phyloP scores from a whole-genome alignment of 2,797 vertebrate species.

The Pangasius macronema region DNA sequence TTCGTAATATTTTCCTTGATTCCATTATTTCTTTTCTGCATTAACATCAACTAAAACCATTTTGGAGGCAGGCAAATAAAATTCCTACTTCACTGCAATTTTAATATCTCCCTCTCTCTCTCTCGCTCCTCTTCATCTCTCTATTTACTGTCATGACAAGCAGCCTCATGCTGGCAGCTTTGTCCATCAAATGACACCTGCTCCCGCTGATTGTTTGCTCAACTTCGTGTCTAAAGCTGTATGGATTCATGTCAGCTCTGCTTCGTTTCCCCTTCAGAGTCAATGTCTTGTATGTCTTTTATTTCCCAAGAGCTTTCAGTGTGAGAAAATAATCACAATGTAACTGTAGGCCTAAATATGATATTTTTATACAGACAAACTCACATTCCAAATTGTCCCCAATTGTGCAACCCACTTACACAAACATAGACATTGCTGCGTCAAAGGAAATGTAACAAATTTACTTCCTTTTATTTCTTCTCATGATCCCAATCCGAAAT shows the following conservation, averaged over 20 bases:
- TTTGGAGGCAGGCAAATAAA: constrained; percentile 43
- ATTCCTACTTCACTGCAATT: constrained; percentile 54
- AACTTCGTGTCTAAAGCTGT: constrained; percentile 66
- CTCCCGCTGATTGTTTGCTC: constrained; percentile 72
- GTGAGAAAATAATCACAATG: constrained; percentile 34
- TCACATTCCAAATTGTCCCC: not conserved
- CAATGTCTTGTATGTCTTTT: constrained; percentile 51
- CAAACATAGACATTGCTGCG: not conserved
- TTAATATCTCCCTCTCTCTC: constrained; percentile 52
- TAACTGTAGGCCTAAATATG: constrained; percentile 9
- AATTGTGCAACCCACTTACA: not conserved
- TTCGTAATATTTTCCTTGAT: constrained; percentile 9
- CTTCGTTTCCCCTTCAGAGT: constrained; percentile 51
- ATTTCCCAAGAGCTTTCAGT: constrained; percentile 46
- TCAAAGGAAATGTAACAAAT: not conserved
- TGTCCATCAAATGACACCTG: constrained; percentile 74
- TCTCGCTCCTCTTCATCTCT: constrained; percentile 49
- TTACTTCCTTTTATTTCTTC: not conserved
- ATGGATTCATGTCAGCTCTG: constrained; percentile 63
- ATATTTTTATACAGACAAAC: constrained; percentile 10
- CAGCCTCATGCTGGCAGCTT: constrained; percentile 67
- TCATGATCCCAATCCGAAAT: not conserved
- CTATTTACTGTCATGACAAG: constrained; percentile 67
- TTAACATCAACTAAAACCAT: constrained; percentile 39
- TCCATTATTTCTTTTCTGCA: constrained; percentile 21